Percentiles rank a stretch among this genome's conserved stretches.
Conservation (phyloP, 2,888 invertebrate species). For the Blera fallax region DNA sequence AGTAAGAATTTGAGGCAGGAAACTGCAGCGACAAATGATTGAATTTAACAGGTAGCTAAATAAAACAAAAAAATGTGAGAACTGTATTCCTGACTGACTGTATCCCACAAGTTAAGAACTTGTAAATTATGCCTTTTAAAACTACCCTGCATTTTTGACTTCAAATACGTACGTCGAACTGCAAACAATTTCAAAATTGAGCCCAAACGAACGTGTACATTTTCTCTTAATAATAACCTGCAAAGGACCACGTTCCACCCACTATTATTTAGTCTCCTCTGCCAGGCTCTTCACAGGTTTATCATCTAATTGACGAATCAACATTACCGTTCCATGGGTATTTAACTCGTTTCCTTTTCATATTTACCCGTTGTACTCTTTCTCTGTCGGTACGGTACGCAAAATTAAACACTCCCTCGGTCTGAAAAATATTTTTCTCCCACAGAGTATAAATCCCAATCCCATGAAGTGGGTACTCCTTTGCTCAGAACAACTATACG, state of each 20-base stretch:
- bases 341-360: conserved; percentile 44
- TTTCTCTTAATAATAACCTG: not conserved
- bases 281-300: conserved; percentile 44
- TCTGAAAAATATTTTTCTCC: conserved; percentile 42
- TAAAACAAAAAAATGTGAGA: too few species aligned
- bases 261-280: conserved; percentile 5
- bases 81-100: too few species aligned
- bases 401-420: conserved; percentile 30
- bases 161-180: not conserved
- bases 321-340: conserved; percentile 51
- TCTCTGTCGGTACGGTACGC: conserved; percentile 27
- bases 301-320: conserved; percentile 65
- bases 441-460: conserved; percentile 46
- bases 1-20: too few species aligned
- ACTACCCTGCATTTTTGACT: not conserved
- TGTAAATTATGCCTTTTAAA: not conserved
- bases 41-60: too few species aligned
- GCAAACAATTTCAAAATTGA: conserved; percentile 1
- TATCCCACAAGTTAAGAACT: too few species aligned
- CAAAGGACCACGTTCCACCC: conserved; percentile 10
- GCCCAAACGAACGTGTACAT: not conserved
- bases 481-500: conserved; percentile 11
- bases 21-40: too few species aligned
- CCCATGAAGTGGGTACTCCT: conserved; percentile 41
- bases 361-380: conserved; percentile 29